These are phyloP conservation scores for Sepioteuthis lessoniana DNA, from an alignment of 2,888 invertebrate genomes.

Conservation along the genomic window DNA sequence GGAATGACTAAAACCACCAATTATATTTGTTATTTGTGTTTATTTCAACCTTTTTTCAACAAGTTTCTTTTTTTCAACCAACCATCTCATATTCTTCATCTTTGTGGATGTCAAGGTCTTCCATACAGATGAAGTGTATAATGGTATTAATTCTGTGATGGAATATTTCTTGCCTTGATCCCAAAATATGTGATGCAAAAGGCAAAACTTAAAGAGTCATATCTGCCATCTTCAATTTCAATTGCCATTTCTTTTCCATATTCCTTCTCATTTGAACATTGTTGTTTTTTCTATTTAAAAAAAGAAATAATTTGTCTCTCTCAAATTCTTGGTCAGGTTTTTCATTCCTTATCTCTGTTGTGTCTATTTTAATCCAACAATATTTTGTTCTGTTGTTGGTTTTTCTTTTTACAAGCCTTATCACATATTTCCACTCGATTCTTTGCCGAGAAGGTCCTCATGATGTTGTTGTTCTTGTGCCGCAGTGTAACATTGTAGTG, in stretches of 20 bases:
- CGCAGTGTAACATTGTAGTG: too few relatives aligned
- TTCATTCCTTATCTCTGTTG: neutral
- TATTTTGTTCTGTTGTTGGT: too few relatives aligned
- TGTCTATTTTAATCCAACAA: neutral
- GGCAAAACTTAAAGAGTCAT: neutral
- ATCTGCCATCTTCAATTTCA: neutral
- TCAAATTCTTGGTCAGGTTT: neutral
- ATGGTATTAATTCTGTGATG: conserved; percentile 1
- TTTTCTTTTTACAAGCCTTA: too few relatives aligned
- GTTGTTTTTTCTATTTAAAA: neutral
- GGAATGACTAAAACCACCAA: conserved; percentile 3
- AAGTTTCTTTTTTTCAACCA: neutral
- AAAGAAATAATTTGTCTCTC: too few relatives aligned
- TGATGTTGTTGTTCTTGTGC: too few relatives aligned
- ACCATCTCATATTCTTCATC: neutral
- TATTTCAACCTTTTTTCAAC: neutral
- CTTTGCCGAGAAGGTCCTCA: too few relatives aligned
- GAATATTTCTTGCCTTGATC: neutral
- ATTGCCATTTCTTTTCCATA: neutral
- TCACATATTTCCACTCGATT: too few relatives aligned
- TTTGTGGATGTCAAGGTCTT: neutral
- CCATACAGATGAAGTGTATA: neutral
- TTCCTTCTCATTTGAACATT: neutral
- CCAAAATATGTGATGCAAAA: neutral
- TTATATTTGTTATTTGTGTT: neutral